These are phyloP conservation scores for Loxodonta africana DNA, from an alignment of 2,113 vertebrate species.

Conservation along the genomic window DNA sequence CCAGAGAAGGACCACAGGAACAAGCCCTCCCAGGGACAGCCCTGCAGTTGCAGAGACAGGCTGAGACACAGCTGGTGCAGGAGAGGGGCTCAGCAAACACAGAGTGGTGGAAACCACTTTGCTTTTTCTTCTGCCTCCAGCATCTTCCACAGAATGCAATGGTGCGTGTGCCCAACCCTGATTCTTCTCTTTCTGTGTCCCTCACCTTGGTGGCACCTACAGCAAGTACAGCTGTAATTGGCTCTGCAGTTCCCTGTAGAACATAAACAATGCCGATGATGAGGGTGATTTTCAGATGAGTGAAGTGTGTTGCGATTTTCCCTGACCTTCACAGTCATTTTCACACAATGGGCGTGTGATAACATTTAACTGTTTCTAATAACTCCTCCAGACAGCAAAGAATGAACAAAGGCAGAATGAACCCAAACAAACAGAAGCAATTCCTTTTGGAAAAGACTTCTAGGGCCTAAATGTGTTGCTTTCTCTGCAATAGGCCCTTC, in stretches of 20 bases:
- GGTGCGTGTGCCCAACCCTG: fast-evolving
- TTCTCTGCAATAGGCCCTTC: fast-evolving
- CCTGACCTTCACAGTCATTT: slow-evolving; percentile 60
- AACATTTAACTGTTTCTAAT: slow-evolving; percentile 27
- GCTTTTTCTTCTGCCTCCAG: not conserved
- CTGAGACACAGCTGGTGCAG: not conserved
- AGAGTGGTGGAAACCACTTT: too few relatives aligned
- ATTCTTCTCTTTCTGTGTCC: not conserved
- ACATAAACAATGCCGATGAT: slow-evolving; percentile 52
- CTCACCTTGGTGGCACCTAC: not conserved
- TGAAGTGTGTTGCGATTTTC: not conserved
- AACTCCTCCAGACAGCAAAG: not conserved
- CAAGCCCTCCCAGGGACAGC: not conserved
- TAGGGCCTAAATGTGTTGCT: fast-evolving
- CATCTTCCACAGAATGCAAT: not conserved
- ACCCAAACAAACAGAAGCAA: not conserved
- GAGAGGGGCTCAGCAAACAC: not conserved
- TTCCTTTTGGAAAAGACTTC: not conserved
- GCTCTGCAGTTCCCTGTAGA: not conserved
- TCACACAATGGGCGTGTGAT: not conserved
- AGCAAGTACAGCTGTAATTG: not conserved
- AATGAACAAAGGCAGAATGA: not conserved
- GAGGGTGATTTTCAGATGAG: slow-evolving; percentile 72
- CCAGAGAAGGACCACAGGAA: not conserved
- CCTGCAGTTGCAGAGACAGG: not conserved